These are phyloP conservation scores for Pseudorhiza aurosa DNA, from an alignment of 30 jellyfish, hydroid and myxozoan genomes.

Conservation along the genomic window DNA sequence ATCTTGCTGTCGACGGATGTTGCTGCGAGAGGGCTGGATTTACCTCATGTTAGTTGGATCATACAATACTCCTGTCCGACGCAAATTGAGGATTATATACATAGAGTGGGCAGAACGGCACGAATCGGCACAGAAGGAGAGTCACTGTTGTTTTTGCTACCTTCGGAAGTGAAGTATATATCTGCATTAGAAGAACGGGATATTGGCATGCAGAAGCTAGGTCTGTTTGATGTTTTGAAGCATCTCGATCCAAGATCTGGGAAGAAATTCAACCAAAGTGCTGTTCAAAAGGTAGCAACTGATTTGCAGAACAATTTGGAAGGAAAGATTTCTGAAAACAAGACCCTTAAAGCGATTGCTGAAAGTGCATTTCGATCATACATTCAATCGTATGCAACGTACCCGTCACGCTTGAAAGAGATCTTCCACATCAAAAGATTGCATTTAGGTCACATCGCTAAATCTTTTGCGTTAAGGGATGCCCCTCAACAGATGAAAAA, in stretches of 20 bases:
- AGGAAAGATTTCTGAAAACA: conserved; percentile 17
- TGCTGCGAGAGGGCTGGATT: conserved; percentile 98
- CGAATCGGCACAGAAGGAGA: conserved; percentile 92
- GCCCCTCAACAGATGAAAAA: conserved; percentile 83
- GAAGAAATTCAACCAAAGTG: conserved; percentile 43
- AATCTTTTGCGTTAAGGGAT: conserved; percentile 87
- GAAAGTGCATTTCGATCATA: conserved; percentile 75
- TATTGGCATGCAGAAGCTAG: conserved; percentile 54
- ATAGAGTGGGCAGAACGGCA: conserved; percentile 97
- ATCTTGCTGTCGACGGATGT: conserved; percentile 93
- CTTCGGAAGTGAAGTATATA: conserved; percentile 86
- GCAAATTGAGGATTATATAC: conserved; percentile 85
- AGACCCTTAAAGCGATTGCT: conserved; percentile 54
- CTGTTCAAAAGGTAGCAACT: conserved; percentile 78
- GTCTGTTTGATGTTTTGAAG: conserved; percentile 41
- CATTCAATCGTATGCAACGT: conserved; percentile 92
- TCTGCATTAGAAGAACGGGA: conserved; percentile 22
- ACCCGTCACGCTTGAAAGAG: conserved; percentile 78
- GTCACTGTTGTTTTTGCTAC: conserved; percentile 80
- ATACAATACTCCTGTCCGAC: conserved; percentile 88
- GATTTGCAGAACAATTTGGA: conserved; percentile 68
- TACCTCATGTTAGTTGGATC: conserved; percentile 89
- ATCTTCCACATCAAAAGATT: conserved; percentile 79
- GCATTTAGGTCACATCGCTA: conserved; percentile 96
- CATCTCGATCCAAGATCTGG: conserved; percentile 31